Evolutionary conservation across 2,797 vertebrate genomes (phyloP), one percentile per base, ranked within the genome.

Genomic region (Gymnocypris eckloni): DNA sequence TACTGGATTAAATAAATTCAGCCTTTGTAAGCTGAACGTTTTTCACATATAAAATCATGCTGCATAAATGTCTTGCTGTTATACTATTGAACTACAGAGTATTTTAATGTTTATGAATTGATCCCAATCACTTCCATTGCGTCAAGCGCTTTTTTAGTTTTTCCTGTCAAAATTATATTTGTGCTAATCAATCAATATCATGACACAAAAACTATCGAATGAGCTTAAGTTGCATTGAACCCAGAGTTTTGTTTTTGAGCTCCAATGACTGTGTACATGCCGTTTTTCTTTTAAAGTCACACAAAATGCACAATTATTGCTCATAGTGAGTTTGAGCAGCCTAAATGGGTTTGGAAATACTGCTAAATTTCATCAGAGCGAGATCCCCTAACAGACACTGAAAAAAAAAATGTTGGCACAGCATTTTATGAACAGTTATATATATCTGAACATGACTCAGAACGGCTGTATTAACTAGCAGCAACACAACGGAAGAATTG

Each of bases 401-500:
- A 91, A 92, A 28, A 84, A 33, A 2, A 66, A 85, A 85, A 94
- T 66, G 87, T 93, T 94, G 94, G 93, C 95, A 96, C 95, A 92
- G 22, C 92, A 93, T 91, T 90, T 92, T 91, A 91, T 91, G 94
- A 82, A 95, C 91, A 85, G 87, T 66, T n/a, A 84, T 90, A 91
- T 77, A 86, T 89, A 87, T 89, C 28, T 22, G 77, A 90, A 87
- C 87, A 72, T 92, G 92, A 81, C 90, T 95, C 90, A 94, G 94
- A 92, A 91, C 90, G 95, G 93, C 94, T 95, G 94, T 93, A 93
- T 93, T 94, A 95, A 93, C 95, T 96, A 98, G 97, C 97, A 98
- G 97, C 97, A 97, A 97, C 96, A 94, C 92, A 97, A 96, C 91
- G 92, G 82, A 69, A 94, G 92, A 95, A 93, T 97, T 98, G 97